Evolutionary conservation across 2,113 vertebrate genomes (phyloP).

Genomic region (Rhineura floridana): DNA sequence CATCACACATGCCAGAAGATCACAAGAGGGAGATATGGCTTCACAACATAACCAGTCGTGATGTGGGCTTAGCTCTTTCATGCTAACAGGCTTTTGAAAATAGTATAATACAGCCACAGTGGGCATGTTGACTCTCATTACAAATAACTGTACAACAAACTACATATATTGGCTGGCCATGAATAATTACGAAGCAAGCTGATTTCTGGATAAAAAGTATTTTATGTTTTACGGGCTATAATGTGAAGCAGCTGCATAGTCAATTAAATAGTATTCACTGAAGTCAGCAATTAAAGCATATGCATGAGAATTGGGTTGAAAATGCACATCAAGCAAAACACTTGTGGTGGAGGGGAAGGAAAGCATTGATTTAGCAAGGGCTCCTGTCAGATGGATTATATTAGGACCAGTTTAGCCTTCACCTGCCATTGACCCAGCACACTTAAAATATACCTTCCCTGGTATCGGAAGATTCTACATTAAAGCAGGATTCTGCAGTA

Average conservation of each 20-base stretch:
- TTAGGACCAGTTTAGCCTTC: constrained; percentile 25
- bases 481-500: constrained; percentile 32
- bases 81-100: background rate
- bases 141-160: constrained; percentile 25
- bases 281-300: background rate
- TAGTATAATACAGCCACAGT: background rate
- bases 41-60: background rate
- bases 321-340: constrained; percentile 19
- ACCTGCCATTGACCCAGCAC: constrained; percentile 21
- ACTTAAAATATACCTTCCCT: background rate
- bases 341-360: background rate
- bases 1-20: background rate
- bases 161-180: constrained; percentile 2
- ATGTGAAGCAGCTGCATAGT: constrained; percentile 26
- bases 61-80: background rate
- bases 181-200: constrained; percentile 28
- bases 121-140: background rate
- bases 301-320: constrained; percentile 45
- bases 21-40: background rate
- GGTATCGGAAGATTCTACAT: background rate
- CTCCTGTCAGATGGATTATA: background rate
- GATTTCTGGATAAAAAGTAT: constrained; percentile 5
- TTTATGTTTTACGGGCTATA: constrained; percentile 4
- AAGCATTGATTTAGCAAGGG: constrained; percentile 17
- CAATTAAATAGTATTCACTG: constrained; percentile 32